Evolutionary conservation across 2,797 vertebrate genomes (phyloP).

Genomic region (Amblyopsis hoosieri): DNA sequence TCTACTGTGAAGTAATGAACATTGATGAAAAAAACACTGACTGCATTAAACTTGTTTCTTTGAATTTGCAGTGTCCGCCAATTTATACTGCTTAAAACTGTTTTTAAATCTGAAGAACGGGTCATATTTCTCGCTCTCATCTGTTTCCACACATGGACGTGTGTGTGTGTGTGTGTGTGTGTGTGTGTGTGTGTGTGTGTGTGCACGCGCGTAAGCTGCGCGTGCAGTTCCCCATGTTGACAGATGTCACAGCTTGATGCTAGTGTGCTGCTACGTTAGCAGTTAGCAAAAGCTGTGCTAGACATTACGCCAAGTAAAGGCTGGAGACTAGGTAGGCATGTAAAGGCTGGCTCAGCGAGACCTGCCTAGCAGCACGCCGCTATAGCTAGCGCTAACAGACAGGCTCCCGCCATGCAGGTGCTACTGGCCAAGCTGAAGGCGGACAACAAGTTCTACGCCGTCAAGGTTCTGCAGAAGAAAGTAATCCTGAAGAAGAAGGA

Average conservation of each 20-base stretch:
- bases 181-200: slow-evolving; percentile 19
- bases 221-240: slow-evolving; percentile 15
- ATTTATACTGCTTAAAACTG: no score
- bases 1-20: not conserved
- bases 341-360: no score
- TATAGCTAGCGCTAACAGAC: slow-evolving; percentile 35
- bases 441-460: slow-evolving; percentile 90
- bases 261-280: slow-evolving; percentile 1
- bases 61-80: no score
- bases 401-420: slow-evolving; percentile 80
- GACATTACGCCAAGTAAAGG: no score
- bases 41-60: no score
- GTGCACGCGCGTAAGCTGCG: not conserved
- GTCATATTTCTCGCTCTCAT: slow-evolving; percentile 48
- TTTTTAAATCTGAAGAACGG: slow-evolving; percentile 14
- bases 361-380: no score
- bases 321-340: no score
- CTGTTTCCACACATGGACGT: slow-evolving; percentile 47
- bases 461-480: slow-evolving; percentile 98
- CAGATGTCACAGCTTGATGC: slow-evolving; percentile 32
- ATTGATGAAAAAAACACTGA: no score
- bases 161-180: slow-evolving; percentile 22
- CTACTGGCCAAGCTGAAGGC: slow-evolving; percentile 93
- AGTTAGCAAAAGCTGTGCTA: no score
- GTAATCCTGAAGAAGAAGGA: slow-evolving; percentile 97